phyloP scores from a whole-genome alignment of 2,797 vertebrate genomes.

The Sarcophilus harrisii region DNA sequence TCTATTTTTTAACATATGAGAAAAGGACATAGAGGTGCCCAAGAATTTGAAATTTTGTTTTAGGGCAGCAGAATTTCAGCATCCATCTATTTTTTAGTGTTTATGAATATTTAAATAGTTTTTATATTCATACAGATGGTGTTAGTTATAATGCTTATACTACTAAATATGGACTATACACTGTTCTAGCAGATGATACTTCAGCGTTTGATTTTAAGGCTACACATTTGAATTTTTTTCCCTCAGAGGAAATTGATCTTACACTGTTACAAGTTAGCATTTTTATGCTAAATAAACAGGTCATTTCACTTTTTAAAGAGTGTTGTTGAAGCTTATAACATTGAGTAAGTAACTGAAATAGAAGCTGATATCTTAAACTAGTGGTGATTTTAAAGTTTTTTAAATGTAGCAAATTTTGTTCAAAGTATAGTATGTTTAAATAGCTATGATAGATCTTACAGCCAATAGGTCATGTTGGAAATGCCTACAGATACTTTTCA shows the following conservation, averaged over 20 bases:
- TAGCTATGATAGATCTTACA: constrained; percentile 18
- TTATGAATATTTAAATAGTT: background rate
- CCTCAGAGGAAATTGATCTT: background rate
- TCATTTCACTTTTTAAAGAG: constrained; percentile 9
- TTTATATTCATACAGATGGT: background rate
- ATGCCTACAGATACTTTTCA: constrained; percentile 47
- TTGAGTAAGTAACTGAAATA: constrained; percentile 26
- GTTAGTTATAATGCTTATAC: background rate
- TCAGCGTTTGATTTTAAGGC: background rate
- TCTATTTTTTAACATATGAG: background rate
- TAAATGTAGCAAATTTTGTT: background rate
- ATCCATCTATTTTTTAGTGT: background rate
- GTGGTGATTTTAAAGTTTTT: constrained; percentile 18
- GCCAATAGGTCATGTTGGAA: background rate
- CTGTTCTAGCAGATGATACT: background rate
- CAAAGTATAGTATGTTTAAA: constrained; percentile 11
- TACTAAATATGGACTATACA: background rate
- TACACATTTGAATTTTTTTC: background rate
- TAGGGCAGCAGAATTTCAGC: background rate
- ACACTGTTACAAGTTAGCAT: background rate
- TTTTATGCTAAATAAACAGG: constrained; percentile 11
- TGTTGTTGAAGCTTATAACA: constrained; percentile 30
- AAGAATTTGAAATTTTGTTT: background rate
- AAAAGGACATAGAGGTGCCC: background rate
- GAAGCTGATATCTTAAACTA: background rate